Conservation (phyloP, 2,888 invertebrate genomes). For the Leucoma salicis region DNA sequence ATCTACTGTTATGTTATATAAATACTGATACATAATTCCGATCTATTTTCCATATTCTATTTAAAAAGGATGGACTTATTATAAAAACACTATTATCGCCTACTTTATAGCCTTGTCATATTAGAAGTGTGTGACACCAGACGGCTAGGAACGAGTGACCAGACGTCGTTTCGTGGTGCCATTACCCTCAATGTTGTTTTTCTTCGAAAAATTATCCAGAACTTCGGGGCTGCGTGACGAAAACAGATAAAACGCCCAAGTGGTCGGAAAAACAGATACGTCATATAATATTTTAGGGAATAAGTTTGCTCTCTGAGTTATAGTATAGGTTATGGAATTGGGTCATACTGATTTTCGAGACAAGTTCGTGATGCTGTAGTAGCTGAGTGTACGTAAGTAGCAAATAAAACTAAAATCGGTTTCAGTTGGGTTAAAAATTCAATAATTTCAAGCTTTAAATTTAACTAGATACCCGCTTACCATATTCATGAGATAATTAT, state of each 20-base stretch:
- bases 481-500: no score
- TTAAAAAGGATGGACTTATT: no score
- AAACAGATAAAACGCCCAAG: slow-evolving; percentile 31
- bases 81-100: no score
- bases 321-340: slow-evolving; percentile 24
- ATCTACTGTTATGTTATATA: no score
- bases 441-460: no score
- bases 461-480: no score
- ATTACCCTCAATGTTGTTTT: slow-evolving; percentile 32
- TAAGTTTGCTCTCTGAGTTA: slow-evolving; percentile 22
- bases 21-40: no score
- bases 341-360: slow-evolving; percentile 11
- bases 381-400: slow-evolving; percentile 2
- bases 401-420: no score
- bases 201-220: slow-evolving; percentile 20
- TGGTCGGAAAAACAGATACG: slow-evolving; percentile 22
- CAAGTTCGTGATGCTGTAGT: slow-evolving; percentile 13
- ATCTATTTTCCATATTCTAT: no score
- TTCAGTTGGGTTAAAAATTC: no score
- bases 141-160: slow-evolving; percentile 32
- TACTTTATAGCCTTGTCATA: slow-evolving; percentile 22
- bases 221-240: slow-evolving; percentile 16
- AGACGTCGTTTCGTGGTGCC: slow-evolving; percentile 33
- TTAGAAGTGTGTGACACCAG: slow-evolving; percentile 31
- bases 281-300: slow-evolving; percentile 28